Conservation (phyloP, 2,113 vertebrate species). For the Etheostoma cragini region DNA sequence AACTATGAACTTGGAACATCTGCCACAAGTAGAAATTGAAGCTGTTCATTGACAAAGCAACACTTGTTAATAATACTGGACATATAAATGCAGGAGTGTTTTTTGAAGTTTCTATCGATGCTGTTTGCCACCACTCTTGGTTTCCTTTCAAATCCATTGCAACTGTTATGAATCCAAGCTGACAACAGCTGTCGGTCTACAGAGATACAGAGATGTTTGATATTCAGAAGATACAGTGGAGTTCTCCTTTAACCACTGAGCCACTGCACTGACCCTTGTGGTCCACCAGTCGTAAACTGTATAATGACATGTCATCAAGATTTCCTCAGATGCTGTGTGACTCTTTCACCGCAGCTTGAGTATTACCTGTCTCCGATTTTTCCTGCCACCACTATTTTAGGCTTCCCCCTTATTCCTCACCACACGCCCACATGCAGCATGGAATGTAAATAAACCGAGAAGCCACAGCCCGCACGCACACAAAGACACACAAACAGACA, state of each 20-base stretch:
- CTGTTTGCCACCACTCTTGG: not conserved
- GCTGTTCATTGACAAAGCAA: not conserved
- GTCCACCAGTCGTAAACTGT: not conserved
- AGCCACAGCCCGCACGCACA: constrained; percentile 27
- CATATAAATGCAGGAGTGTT: not conserved
- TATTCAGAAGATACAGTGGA: not conserved
- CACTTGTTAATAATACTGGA: not conserved
- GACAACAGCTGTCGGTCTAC: not conserved
- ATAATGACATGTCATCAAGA: not conserved
- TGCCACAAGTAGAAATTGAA: not conserved
- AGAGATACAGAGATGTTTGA: not conserved
- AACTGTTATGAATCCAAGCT: not conserved
- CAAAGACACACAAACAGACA: not conserved
- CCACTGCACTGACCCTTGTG: not conserved
- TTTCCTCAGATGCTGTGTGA: constrained; percentile 7
- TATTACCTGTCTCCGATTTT: constrained; percentile 39
- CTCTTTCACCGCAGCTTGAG: constrained; percentile 10
- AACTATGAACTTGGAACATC: no score
- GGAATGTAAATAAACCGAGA: constrained; percentile 64
- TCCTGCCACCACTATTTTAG: constrained; percentile 45
- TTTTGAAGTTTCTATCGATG: not conserved
- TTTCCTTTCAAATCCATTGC: not conserved
- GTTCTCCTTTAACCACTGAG: not conserved
- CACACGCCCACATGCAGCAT: constrained; percentile 46
- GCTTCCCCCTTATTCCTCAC: constrained; percentile 50